Evolutionary conservation across 2,888 invertebrate species (phyloP).

Genomic region (Melinaea menophilus): DNA sequence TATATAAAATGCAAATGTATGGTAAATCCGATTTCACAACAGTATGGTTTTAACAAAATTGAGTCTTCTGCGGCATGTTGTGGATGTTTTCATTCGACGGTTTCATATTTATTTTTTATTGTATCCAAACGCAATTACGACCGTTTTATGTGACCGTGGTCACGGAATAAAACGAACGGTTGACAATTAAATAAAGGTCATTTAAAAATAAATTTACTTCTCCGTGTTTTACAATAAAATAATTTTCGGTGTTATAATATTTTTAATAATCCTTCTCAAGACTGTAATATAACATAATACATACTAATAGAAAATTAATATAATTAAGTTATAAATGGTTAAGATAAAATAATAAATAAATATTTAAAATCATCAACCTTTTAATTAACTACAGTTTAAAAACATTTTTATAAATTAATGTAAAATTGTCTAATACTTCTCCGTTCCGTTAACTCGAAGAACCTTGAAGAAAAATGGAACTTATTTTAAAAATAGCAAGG

Average conservation of each 20-base stretch:
- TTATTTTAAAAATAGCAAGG: background rate
- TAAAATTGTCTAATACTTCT: no score
- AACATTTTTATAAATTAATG: no score
- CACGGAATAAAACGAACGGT: background rate
- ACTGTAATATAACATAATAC: no score
- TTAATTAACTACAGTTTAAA: no score
- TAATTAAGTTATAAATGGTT: no score
- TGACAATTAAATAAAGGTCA: background rate
- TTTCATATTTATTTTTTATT: constrained; percentile 4
- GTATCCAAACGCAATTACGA: background rate
- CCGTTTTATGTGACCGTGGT: background rate
- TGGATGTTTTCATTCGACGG: constrained; percentile 4
- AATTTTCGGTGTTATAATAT: background rate
- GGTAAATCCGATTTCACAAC: no score
- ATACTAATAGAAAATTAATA: no score
- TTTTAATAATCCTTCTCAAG: background rate
- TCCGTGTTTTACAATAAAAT: background rate
- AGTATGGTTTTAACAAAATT: constrained; percentile 6
- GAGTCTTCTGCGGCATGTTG: constrained; percentile 7
- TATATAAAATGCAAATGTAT: background rate
- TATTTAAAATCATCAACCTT: no score
- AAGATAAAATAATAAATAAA: no score
- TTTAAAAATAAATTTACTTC: background rate
- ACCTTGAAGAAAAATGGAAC: no score
- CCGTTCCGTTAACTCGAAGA: no score